These are phyloP conservation scores for Pentalonia nigronervosa DNA, from an alignment of 1,140 invertebrate species.

Conservation along the genomic window DNA sequence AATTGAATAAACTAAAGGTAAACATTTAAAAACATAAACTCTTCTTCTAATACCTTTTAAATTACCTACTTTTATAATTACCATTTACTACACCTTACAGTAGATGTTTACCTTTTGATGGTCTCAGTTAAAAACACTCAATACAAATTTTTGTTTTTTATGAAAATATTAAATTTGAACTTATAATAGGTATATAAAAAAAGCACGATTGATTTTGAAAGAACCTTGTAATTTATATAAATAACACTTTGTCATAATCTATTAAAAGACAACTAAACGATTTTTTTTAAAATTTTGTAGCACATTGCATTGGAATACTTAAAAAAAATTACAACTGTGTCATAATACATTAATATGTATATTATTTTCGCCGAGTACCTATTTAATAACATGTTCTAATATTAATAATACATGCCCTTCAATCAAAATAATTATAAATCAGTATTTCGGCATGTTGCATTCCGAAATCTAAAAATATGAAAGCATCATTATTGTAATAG, in stretches of 20 bases:
- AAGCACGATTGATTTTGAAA: neutral
- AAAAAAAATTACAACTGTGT: neutral
- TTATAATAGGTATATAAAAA: neutral
- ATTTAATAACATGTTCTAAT: conserved; percentile 17
- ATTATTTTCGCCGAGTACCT: neutral
- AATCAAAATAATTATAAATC: neutral
- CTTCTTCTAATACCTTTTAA: neutral
- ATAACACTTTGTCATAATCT: neutral
- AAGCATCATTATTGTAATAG: neutral
- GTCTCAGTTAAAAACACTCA: neutral
- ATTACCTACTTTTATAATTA: neutral
- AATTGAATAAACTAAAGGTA: neutral
- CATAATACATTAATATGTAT: neutral
- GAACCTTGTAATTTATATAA: neutral
- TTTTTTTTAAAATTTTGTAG: neutral
- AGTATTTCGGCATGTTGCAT: neutral
- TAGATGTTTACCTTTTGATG: neutral
- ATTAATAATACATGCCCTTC: conserved; percentile 20
- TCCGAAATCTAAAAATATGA: conserved; percentile 31
- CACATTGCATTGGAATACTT: neutral
- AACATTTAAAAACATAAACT: neutral
- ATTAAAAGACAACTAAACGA: neutral
- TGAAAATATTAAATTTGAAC: neutral
- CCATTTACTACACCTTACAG: neutral
- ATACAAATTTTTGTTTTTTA: neutral